Evolutionary conservation across 2,888 invertebrate genomes (phyloP).

Genomic region (Tetragonula carbonaria): DNA sequence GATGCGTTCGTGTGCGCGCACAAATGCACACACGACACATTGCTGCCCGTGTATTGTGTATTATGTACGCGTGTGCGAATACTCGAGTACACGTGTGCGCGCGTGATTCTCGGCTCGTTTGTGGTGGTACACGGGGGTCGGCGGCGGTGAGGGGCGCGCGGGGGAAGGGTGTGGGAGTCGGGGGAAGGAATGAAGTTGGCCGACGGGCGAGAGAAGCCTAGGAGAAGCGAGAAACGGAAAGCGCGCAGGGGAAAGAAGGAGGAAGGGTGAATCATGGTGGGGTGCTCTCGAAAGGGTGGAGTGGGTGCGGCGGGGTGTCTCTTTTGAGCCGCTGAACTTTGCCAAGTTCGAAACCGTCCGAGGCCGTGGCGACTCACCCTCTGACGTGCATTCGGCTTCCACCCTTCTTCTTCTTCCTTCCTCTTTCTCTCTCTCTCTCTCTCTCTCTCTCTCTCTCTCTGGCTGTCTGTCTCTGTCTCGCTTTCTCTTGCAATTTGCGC

Average conservation of each 20-base stretch:
- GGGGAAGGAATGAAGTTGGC: slow-evolving; percentile 46
- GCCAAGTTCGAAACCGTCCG: slow-evolving; percentile 80
- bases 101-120: slow-evolving; percentile 41
- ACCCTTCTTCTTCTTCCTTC: slow-evolving; percentile 42
- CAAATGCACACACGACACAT: neutral
- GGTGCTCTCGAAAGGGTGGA: slow-evolving; percentile 66
- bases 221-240: slow-evolving; percentile 50
- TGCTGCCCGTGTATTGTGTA: neutral
- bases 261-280: slow-evolving; percentile 68
- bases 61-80: neutral
- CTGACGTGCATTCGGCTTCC: slow-evolving; percentile 55
- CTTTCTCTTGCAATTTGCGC: neutral
- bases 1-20: neutral
- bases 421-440: slow-evolving; percentile 23
- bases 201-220: slow-evolving; percentile 62
- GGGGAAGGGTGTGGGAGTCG: slow-evolving; percentile 27
- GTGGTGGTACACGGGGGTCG: neutral
- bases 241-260: slow-evolving; percentile 36
- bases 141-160: neutral
- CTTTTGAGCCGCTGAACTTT: slow-evolving; percentile 82
- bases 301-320: slow-evolving; percentile 71
- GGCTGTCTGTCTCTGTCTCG: neutral
- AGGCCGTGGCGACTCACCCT: slow-evolving; percentile 72
- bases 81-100: neutral
- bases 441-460: neutral